Evolutionary conservation across 2,888 invertebrate species (phyloP), one percentile per base, ranked within the genome.

Genomic region (Trypoxylon attenuatum): DNA sequence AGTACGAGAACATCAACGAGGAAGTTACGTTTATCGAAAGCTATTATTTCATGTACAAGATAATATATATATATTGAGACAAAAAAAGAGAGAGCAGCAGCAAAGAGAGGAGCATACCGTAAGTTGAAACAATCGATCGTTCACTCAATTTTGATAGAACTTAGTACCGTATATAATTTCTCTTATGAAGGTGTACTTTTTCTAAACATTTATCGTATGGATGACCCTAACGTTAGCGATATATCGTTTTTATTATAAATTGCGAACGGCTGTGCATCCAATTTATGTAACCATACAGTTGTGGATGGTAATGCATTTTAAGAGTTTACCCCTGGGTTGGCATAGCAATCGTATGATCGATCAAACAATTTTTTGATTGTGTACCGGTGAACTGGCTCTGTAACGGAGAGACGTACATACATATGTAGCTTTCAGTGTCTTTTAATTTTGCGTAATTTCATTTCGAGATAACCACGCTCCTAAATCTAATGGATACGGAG

Each of bases 251-350:
- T 71, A 56, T 46, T 58, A 43, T 63, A 69, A 18, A 58, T 54
- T 49, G 41, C 16, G 27, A 63, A 50, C 42, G 38, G 53, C 8
- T 29, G 27, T 55, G 19, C 51, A 56, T 22, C 46, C 52, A 70
- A 64, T 47, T 68, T 52, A 33, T 33, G 51, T 45, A 41, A 65
- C 53, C 65, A 71, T 56, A 63, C 63, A 68, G 71, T n/a, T n/a
- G n/a, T n/a, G n/a, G n/a, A 68, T 76, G 56, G 56, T 76, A 76
- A 76, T 76, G 63, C 70, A 73, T 71, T 69, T 73, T 46, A 66
- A 65, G 41, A 57, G 13, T 55, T 63, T 46, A n/a, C n/a, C n/a
- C n/a, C n/a, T n/a, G n/a, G n/a, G n/a, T n/a, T n/a, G n/a, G n/a
- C n/a, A 29, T 46, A 58, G 47, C 25, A 43, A 50, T 57, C 50